Evolutionary conservation across 2,113 vertebrate genomes (phyloP), one percentile per base, ranked within the genome.

Genomic region (Muntiacus reevesi): DNA sequence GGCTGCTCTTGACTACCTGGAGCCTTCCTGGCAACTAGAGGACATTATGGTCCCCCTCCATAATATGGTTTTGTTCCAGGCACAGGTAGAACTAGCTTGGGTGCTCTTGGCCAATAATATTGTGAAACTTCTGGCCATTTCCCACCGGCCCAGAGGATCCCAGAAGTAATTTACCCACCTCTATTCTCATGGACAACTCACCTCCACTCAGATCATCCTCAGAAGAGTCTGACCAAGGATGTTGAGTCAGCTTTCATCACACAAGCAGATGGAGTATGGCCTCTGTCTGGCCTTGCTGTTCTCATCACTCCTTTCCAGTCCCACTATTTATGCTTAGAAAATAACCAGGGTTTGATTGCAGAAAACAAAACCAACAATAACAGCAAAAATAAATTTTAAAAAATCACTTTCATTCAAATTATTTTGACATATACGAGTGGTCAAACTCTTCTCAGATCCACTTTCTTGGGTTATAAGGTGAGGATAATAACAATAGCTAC

Each of bases 141-240:
- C 43, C 76, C 27, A 4, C 10, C 16, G 2, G 10, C 36, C 14
- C 27, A 81, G 28, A 40, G 12, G 13, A 23, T 12, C 1, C 10
- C 59, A 40, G 43, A 93, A 16, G 6, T 67, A 36, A 84, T 28
- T 83, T 15, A 1, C 13, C 10, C 2, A 71, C 5, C 6, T 5
- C 14, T 57, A 11, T 16, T 5, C 9, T 90, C 4, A 36, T 23
- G 23, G 17, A 57, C 5, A 9, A 13, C n/a, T 89, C 9, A n/a
- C 4, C 10, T 71, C 27, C 3, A 6, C 5, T 12, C 27, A 54
- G 10, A 23, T 2, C 13, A 0, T 47, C 11, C n/a, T 47, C n/a
- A 4, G 4, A 43, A 71, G 88, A 52, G 15, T 2, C 28, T 43
- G 19, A 47, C 36, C 5, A 33, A 33, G 19, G 60, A 43, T 47